Evolutionary conservation across 1,140 invertebrate genomes (phyloP), one percentile per base, ranked within the genome.

Genomic region (Tetraneura akinire): DNA sequence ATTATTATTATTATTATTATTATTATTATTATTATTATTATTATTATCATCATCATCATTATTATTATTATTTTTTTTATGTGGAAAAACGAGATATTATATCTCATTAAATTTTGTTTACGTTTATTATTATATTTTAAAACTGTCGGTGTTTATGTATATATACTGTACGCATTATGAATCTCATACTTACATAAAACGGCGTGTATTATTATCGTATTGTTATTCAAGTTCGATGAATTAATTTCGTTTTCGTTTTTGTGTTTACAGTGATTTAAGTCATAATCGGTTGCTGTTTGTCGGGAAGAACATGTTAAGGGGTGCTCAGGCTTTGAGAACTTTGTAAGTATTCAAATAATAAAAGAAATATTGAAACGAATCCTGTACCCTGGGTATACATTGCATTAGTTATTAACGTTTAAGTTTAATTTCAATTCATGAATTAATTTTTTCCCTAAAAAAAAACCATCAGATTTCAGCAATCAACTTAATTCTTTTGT

Each of bases 281-380:
- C 92, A 96, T 85, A 98, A 98, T 87, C 90, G 92, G 84, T 89
- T 98, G 83, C 91, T 92, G 21, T 92, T 93, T 51, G 91, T 98
- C 82, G 93, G 93, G n/a, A 90, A 92, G 62, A 92, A 95, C 81
- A 94, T 94, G 13, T 89, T 98, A 62, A 89, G 92, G 84, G 97
- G 97, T 26, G 90, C 95, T 18, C 89, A 90, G 11, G 89, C 91
- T 1, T 85, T 97, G 66, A 92, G 91, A 85, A 94, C 93, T 84
- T 87, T 96, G 87, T 93, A 88, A 92, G 91, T 89, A 81, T 81
- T 62, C 68, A 55, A 49, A 21, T 66, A 53, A 62, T 47, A 26
- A 18, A 26, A 57, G 26, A 55, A 51, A 18, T 37, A 29, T 74
- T 21, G 13, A 14, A 76, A 26, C 8, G 13, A 47, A 47, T 42